Evolutionary conservation across 2,113 vertebrate species (phyloP).

Genomic region (Microcebus lehilahytsara): DNA sequence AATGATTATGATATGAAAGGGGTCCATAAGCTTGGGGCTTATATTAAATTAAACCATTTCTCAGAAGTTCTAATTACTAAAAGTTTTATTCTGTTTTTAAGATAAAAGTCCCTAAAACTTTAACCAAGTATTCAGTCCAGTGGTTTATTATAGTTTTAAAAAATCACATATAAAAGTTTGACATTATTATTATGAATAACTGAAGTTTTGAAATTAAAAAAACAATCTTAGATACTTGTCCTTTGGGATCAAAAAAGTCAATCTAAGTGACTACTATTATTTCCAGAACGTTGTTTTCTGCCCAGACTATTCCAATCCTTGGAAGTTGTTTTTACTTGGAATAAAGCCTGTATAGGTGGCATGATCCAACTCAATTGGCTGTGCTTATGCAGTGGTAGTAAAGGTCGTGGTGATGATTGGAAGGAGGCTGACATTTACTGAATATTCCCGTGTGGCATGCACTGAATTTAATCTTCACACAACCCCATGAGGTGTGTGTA

Average conservation of each 20-base stretch:
- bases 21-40: not conserved
- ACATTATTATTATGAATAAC: not conserved
- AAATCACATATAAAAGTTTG: conserved; percentile 10
- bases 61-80: conserved; percentile 19
- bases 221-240: not conserved
- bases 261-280: not conserved
- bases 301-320: not conserved
- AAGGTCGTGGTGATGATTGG: no score
- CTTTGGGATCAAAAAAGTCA: conserved; percentile 7
- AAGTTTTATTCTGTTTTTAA: conserved; percentile 38
- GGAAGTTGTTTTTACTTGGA: not conserved
- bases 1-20: not conserved
- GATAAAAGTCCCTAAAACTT: not conserved
- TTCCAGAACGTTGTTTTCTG: not conserved
- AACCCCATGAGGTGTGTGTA: not conserved
- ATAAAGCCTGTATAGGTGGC: not conserved
- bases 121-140: not conserved
- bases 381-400: not conserved
- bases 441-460: no score
- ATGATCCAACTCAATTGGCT: not conserved
- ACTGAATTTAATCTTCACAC: not conserved
- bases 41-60: conserved; percentile 24
- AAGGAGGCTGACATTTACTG: not conserved
- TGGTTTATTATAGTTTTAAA: not conserved
- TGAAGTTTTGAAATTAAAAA: not conserved